A percentile compares a stretch with the other conserved stretches of the same genome.
These are phyloP conservation scores for Arvicanthis niloticus DNA, from an alignment of 2,113 vertebrate genomes.

Conservation along the genomic window DNA sequence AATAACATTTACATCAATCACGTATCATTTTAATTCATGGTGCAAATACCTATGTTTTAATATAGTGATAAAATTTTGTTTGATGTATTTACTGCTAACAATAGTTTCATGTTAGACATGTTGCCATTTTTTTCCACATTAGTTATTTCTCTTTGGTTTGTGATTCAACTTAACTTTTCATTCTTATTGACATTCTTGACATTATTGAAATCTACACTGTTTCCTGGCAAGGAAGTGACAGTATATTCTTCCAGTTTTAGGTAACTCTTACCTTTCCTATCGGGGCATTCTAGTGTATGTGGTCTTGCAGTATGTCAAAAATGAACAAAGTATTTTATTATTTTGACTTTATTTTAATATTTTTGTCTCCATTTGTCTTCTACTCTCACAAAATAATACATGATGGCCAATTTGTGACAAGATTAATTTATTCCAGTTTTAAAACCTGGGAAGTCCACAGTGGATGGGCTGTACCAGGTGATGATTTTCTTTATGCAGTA, in stretches of 20 bases:
- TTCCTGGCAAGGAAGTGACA: not conserved
- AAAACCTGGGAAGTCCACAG: no score
- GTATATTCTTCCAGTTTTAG: no score
- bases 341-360: not conserved
- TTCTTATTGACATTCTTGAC: not conserved
- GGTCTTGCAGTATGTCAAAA: not conserved
- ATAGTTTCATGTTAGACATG: not conserved
- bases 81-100: not conserved
- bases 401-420: not conserved
- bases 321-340: not conserved
- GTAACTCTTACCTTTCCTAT: not conserved
- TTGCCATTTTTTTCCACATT: not conserved
- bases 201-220: accelerated
- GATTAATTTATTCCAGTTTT: not conserved
- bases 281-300: not conserved
- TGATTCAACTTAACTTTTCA: not conserved
- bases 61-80: not conserved
- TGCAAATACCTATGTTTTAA: not conserved
- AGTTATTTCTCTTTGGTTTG: not conserved
- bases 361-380: not conserved
- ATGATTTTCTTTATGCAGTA: not conserved
- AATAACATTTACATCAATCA: not conserved
- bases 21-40: not conserved
- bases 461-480: not conserved
- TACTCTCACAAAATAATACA: not conserved